Base-by-base conservation (phyloP, 92 coral and sea anemone species). In the Epizoanthus ramosus region DNA sequence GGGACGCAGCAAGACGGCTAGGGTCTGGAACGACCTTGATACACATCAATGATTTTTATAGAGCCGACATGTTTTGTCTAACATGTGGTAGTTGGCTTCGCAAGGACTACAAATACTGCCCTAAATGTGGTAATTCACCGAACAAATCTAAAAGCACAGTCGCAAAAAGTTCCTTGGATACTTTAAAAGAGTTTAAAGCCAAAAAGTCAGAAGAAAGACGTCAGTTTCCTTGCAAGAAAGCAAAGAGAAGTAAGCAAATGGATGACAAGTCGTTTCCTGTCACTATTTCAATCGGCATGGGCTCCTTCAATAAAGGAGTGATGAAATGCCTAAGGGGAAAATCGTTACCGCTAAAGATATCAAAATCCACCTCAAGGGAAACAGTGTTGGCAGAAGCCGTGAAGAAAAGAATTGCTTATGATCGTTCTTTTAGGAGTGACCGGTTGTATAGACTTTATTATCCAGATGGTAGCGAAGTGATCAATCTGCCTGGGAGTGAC, bases 401-500 rank as follows among this genome's bases (percentile, higher is more conserved):
- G 13, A 24, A 63, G 17, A 63, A 63, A 23, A 63, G 14, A 63
- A 24, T 24, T 22, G 68, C 68, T 24, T 63, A 63, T 24, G 68
- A 63, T 8, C 33, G 14, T 7, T 22, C 39, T 24, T 63, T 63
- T 24, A 6, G 71, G 71, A 64, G 70, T 64, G 68, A 76, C 63
- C 37, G 45, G 25, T 58, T 68, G 24, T 87, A 87, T 71, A 80
- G 68, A 77, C 91, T 88, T 45, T 75, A 86, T 75, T 85, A 83
- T 72, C 91, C 94, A 0, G 94, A 90, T 63, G 90, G 89, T 41
- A 90, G 86, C 69, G 82, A 91, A 75, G 89, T 88, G 28, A 57
- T 75, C 74, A 82, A 76, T 64, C 82, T 88, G 33, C 92, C 95
- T 28, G 92, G 89, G 60, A 86, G 87, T 37, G 79, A 89, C 25